A percentile compares a stretch with the other conserved stretches of the same genome.
Evolutionary conservation across 2,888 invertebrate species (phyloP).

Genomic region (Standfussiana lucernea): DNA sequence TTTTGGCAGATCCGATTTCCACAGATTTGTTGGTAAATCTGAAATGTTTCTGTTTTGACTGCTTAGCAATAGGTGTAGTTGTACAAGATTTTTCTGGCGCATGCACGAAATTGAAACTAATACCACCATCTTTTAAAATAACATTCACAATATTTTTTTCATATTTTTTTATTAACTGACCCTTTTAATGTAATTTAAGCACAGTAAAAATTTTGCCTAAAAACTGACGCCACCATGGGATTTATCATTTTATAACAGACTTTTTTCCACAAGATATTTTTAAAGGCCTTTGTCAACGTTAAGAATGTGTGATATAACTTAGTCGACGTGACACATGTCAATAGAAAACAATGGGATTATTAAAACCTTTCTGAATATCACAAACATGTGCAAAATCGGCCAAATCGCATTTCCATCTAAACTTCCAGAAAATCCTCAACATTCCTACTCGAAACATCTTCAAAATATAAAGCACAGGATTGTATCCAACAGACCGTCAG

Average conservation of each 20-base stretch:
- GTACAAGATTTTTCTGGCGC: not conserved
- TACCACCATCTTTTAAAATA: too few species aligned
- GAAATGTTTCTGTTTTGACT: not conserved
- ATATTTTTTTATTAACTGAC: too few species aligned
- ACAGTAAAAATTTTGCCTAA: not conserved
- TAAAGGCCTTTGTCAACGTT: not conserved
- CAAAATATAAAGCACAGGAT: slow-evolving; percentile 54
- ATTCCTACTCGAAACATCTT: slow-evolving; percentile 34
- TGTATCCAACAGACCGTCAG: slow-evolving; percentile 52
- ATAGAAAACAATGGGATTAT: not conserved
- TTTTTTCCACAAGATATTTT: not conserved
- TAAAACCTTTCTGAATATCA: not conserved
- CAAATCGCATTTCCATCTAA: not conserved
- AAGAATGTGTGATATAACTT: not conserved
- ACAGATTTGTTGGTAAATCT: not conserved
- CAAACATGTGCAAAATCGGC: not conserved
- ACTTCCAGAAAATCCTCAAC: slow-evolving; percentile 14
- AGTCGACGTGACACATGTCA: not conserved
- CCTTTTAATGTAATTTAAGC: not conserved
- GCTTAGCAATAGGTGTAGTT: not conserved
- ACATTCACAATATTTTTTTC: too few species aligned
- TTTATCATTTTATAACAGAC: not conserved
- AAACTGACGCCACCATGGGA: not conserved
- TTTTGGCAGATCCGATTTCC: not conserved
- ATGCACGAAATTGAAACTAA: not conserved